These are phyloP conservation scores for Morbakka virulenta DNA, from an alignment of 30 jellyfish, hydroid and myxozoan genomes.

Conservation along the genomic window DNA sequence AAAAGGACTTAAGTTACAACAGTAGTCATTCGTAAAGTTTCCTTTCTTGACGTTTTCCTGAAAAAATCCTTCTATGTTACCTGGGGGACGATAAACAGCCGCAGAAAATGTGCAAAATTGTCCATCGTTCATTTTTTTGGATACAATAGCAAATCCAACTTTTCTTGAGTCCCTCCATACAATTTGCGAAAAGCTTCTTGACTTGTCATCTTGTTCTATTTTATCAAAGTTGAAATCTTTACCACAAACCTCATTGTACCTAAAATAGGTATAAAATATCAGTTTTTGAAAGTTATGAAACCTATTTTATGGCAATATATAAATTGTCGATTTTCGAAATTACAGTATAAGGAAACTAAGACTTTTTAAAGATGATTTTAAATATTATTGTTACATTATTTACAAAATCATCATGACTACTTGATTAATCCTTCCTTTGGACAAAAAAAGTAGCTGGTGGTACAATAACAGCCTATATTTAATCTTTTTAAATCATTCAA, in stretches of 20 bases:
- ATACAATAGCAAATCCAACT: constrained; percentile 59
- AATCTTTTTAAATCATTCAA: no score
- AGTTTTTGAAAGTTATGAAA: no score
- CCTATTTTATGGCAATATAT: no score
- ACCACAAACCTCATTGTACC: constrained; percentile 93
- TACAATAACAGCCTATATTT: no score
- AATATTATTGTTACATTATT: no score
- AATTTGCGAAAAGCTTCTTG: constrained; percentile 60
- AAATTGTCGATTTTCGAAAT: no score
- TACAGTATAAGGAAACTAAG: no score
- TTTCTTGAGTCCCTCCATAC: constrained; percentile 57
- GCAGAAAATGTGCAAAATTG: constrained; percentile 36
- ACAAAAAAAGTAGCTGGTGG: no score
- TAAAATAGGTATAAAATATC: no score
- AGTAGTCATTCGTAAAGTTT: constrained; percentile 15
- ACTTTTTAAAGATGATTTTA: no score
- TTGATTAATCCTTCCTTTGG: no score
- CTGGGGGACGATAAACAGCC: constrained; percentile 60
- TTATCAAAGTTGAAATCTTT: constrained; percentile 63
- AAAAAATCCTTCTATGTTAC: constrained; percentile 48
- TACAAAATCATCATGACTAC: no score
- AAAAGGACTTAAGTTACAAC: background rate
- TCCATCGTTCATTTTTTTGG: constrained; percentile 21
- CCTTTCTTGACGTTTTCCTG: constrained; percentile 45
- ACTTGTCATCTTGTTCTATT: constrained; percentile 37